Evolutionary conservation across 1,140 invertebrate genomes (phyloP), one percentile per base, ranked within the genome.

Genomic region (Sarcophaga bullata): DNA sequence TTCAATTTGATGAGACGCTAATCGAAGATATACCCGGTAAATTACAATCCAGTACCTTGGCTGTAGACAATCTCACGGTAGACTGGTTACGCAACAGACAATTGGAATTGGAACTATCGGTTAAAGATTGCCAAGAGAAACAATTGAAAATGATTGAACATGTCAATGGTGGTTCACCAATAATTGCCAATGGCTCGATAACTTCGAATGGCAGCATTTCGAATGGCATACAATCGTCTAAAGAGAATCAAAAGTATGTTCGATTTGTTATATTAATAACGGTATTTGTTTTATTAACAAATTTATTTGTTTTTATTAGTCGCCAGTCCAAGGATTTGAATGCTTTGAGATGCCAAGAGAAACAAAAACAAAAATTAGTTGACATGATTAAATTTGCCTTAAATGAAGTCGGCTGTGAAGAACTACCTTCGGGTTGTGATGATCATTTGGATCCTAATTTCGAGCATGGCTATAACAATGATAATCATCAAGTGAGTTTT

Each of bases 61-160:
- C 96, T 0, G 95, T 98, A 0, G 97, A 98, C 90, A 97, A 98
- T 90, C 92, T 97, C 13, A 98, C 97, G 0, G 94, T 97, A 54
- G 96, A 97, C 84, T 96, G 95, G 94, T 88, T 97, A 52, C 93
- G 95, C 84, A 94, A 93, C 82, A 95, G 95, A 84, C 88, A 97
- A 50, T 92, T 91, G 3, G 96, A 97, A 84, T 89, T 97, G 73
- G 96, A 97, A 90, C 91, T 91, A 15, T 91, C 92, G 37, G 91
- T 96, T 37, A 93, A 93, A 86, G 94, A 95, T 62, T 93, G 92
- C 81, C 92, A 94, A 87, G 94, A 94, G 86, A 93, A 93, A 86
- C 91, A 93, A 83, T 88, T 91, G 0, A 92, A 91, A 73, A 85
- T 92, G 90, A 72, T 91, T 90, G 25, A 92, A 91, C 87, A 92